phyloP scores from a whole-genome alignment of 1,140 invertebrate species.

The Plectus sambesii region DNA sequence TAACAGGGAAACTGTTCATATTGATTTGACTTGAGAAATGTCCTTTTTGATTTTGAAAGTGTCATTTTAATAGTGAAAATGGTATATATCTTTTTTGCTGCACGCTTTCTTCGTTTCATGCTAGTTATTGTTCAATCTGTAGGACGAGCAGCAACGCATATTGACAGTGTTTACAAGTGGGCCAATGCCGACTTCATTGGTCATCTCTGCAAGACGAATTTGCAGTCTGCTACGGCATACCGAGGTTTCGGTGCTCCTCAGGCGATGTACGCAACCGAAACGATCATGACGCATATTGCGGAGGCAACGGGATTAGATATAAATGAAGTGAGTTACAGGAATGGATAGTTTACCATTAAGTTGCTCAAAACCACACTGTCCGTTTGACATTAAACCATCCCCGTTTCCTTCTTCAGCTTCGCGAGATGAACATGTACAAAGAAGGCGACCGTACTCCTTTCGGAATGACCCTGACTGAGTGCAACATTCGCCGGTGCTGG shows the following conservation, averaged over 20 bases:
- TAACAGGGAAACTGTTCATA: too few species aligned
- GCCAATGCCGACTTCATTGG: constrained; percentile 33
- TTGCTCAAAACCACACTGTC: too few species aligned
- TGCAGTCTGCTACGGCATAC: constrained; percentile 19
- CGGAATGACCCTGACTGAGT: constrained; percentile 61
- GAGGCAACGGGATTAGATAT: constrained; percentile 57
- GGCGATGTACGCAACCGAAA: constrained; percentile 71
- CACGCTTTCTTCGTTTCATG: too few species aligned
- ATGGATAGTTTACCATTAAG: neutral
- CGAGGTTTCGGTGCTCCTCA: constrained; percentile 67
- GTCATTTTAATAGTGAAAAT: too few species aligned
- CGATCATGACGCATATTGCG: constrained; percentile 64
- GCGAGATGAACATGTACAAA: constrained; percentile 66
- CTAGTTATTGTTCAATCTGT: too few species aligned
- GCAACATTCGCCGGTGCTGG: constrained; percentile 68
- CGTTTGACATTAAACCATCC: neutral
- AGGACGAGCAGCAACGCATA: constrained; percentile 36
- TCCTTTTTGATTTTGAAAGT: too few species aligned
- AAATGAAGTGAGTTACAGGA: constrained; percentile 46
- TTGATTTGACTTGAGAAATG: too few species aligned
- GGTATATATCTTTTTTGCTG: too few species aligned
- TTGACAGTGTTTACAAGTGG: constrained; percentile 43
- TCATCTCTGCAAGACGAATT: constrained; percentile 37
- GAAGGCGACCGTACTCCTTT: constrained; percentile 68
- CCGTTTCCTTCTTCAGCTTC: constrained; percentile 49